phyloP scores from a whole-genome alignment of 1,140 invertebrate species.

The Drosophila tropicalis region DNA sequence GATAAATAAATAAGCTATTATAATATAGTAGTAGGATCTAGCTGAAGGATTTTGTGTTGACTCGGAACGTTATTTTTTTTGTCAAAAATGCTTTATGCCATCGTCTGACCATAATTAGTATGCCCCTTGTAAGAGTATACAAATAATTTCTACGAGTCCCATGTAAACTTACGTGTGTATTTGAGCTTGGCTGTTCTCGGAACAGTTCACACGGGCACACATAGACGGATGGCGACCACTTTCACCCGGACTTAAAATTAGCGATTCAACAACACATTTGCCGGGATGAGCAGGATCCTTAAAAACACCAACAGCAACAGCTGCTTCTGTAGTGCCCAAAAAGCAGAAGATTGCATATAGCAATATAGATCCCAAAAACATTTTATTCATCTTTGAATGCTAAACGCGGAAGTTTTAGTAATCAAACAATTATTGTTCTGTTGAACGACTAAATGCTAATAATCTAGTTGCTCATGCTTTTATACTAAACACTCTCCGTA shows the following conservation, averaged over 20 bases:
- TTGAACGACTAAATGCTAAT: background rate
- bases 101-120: too few species aligned
- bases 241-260: conserved; percentile 26
- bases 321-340: conserved; percentile 1
- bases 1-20: too few species aligned
- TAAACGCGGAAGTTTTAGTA: background rate
- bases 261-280: conserved; percentile 30
- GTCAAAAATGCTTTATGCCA: too few species aligned
- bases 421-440: background rate
- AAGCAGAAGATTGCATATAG: background rate
- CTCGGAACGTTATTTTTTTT: too few species aligned
- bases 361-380: background rate
- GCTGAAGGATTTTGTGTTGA: too few species aligned
- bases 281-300: conserved; percentile 35
- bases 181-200: background rate
- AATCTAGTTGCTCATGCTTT: background rate
- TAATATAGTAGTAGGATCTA: too few species aligned
- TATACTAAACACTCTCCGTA: background rate
- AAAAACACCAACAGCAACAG: conserved; percentile 18
- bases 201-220: conserved; percentile 26
- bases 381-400: conserved; percentile 24
- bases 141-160: too few species aligned
- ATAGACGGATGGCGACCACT: conserved; percentile 24
- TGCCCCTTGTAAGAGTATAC: too few species aligned
- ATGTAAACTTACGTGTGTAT: conserved; percentile 27